These are phyloP conservation scores for Argopecten irradians DNA, from an alignment of 1,140 invertebrate species.

Conservation along the genomic window DNA sequence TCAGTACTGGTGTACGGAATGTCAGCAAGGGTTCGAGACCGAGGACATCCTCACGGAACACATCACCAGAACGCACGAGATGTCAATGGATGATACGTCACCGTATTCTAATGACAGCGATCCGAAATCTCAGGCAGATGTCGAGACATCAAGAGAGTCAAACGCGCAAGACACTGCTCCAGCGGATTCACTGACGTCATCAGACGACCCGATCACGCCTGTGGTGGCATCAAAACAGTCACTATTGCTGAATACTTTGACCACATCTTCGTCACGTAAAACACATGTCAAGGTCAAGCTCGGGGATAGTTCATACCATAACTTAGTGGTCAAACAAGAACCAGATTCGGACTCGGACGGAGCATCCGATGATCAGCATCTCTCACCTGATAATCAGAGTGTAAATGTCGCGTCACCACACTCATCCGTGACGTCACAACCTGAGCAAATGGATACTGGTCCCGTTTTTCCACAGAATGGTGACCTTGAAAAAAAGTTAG, in stretches of 20 bases:
- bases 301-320: neutral
- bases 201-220: neutral
- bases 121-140: neutral
- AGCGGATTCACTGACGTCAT: neutral
- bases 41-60: constrained; percentile 60
- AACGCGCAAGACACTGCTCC: neutral
- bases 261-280: neutral
- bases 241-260: neutral
- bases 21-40: constrained; percentile 62
- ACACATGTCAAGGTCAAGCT: neutral
- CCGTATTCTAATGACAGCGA: neutral
- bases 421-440: constrained; percentile 12
- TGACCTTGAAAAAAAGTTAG: neutral
- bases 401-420: neutral
- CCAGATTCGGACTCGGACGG: neutral
- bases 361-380: constrained; percentile 25
- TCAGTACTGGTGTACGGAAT: constrained; percentile 69
- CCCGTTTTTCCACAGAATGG: constrained; percentile 37
- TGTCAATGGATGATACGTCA: neutral
- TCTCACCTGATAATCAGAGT: constrained; percentile 32
- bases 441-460: neutral
- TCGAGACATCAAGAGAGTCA: neutral
- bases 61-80: constrained; percentile 60
- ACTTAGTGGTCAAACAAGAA: neutral
- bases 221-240: neutral